Percentiles rank a stretch among this genome's conserved stretches.
Conservation (phyloP, 2,888 invertebrate species). For the Drosophila imparisetae region DNA sequence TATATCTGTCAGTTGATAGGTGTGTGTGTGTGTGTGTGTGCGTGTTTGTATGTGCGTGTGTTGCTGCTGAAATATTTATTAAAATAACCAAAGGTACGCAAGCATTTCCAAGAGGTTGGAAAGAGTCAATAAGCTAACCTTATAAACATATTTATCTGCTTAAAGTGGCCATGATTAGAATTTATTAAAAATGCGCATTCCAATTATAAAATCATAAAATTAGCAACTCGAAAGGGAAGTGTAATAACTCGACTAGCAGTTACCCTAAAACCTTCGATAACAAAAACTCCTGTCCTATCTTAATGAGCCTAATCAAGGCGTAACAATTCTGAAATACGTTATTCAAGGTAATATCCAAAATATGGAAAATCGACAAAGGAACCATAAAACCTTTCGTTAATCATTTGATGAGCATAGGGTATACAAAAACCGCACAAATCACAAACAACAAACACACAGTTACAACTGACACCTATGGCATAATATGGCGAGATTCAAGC, state of each 20-base stretch:
- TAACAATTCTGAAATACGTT: background rate
- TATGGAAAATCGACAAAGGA: background rate
- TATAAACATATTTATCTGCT: background rate
- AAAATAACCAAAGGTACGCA: conserved; percentile 50
- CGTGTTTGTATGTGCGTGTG: conserved; percentile 7
- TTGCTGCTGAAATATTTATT: conserved; percentile 64
- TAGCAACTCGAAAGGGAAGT: background rate
- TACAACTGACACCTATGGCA: conserved; percentile 6
- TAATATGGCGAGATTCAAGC: background rate
- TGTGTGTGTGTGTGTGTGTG: conserved; percentile 15
- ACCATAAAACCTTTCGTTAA: background rate
- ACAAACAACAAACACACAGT: conserved; percentile 4
- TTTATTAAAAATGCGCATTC: background rate
- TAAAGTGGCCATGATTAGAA: background rate
- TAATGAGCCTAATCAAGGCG: background rate
- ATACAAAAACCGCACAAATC: conserved; percentile 2
- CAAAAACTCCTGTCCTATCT: background rate
- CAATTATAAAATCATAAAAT: background rate
- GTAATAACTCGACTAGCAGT: background rate
- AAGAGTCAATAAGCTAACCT: conserved; percentile 10
- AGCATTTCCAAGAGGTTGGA: conserved; percentile 23
- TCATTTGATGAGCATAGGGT: background rate
- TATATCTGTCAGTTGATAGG: conserved; percentile 32
- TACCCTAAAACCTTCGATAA: background rate
- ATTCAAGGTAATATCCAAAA: background rate